Percentiles rank a stretch among this genome's conserved stretches.
These are phyloP conservation scores for Montipora capricornis DNA, from an alignment of 64 coral and sea anemone genomes.

Conservation along the genomic window DNA sequence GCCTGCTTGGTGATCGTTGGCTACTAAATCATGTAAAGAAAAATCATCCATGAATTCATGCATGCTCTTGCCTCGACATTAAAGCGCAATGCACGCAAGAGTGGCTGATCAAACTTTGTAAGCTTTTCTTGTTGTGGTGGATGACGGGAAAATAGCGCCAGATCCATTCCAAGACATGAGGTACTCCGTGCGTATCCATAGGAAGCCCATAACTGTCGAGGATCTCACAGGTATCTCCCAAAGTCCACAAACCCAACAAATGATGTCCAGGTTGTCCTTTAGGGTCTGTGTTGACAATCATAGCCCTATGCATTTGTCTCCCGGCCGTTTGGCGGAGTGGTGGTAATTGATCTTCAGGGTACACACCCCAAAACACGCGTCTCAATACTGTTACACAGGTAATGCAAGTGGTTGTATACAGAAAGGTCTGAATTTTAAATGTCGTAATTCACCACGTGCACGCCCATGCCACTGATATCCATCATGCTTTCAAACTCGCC, in stretches of 20 bases:
- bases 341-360: not conserved
- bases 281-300: not conserved
- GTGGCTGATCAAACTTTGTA: not conserved
- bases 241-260: slow-evolving; percentile 50
- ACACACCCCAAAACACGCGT: not conserved
- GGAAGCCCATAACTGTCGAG: slow-evolving; percentile 35
- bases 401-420: too few relatives aligned
- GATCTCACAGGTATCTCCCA: not conserved
- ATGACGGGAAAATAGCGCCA: not conserved
- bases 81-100: not conserved
- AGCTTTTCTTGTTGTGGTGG: not conserved
- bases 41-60: not conserved
- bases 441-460: not conserved
- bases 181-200: too few relatives aligned
- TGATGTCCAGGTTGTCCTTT: not conserved
- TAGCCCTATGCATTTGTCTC: too few relatives aligned
- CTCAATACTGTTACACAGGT: too few relatives aligned
- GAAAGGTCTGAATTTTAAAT: not conserved
- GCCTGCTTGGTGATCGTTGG: not conserved
- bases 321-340: too few relatives aligned
- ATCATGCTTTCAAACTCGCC: slow-evolving; percentile 62
- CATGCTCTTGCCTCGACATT: not conserved
- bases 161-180: not conserved
- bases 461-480: not conserved
- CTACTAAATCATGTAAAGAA: not conserved